Percentiles rank a stretch among this genome's conserved stretches.
These are phyloP conservation scores for Parnassius glacialis DNA, from an alignment of 2,888 invertebrate species.

Conservation along the genomic window DNA sequence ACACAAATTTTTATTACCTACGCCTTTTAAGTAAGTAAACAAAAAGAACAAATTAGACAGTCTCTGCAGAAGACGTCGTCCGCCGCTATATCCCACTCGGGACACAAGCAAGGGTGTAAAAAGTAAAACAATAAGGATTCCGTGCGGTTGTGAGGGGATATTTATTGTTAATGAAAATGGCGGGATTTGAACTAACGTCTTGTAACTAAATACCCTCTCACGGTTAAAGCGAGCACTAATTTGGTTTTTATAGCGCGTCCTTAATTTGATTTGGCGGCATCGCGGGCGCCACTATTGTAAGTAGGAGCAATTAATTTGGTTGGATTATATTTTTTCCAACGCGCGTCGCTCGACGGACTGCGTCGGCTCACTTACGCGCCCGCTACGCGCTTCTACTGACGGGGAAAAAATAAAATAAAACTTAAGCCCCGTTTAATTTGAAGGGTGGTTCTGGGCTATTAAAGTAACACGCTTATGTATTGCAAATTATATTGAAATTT, in stretches of 20 bases:
- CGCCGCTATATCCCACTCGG: conserved; percentile 61
- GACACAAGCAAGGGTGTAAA: conserved; percentile 81
- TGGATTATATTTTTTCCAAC: conserved; percentile 79
- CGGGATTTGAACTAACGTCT: conserved; percentile 81
- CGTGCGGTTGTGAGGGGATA: conserved; percentile 76
- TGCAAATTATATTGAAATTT: conserved; percentile 82
- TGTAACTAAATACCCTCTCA: conserved; percentile 81
- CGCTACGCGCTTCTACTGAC: conserved; percentile 63
- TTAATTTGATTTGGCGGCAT: conserved; percentile 82
- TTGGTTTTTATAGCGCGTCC: conserved; percentile 81
- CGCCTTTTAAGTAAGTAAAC: conserved; percentile 74
- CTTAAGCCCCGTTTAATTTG: conserved; percentile 82
- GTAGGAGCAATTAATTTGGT: conserved; percentile 80
- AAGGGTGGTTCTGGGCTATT: conserved; percentile 82
- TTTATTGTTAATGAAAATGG: conserved; percentile 82
- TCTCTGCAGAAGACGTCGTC: conserved; percentile 66
- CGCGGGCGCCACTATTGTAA: conserved; percentile 76
- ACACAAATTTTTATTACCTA: conserved; percentile 80
- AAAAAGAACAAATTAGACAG: conserved; percentile 77
- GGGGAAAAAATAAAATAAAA: conserved; percentile 80
- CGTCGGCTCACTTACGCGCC: conserved; percentile 44
- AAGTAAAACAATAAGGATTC: conserved; percentile 81
- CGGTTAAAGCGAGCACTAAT: conserved; percentile 81
- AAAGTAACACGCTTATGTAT: conserved; percentile 83
- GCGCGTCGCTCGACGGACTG: conserved; percentile 44